Conservation (phyloP, 2,113 vertebrate genomes). For the Trogon melanurus region DNA sequence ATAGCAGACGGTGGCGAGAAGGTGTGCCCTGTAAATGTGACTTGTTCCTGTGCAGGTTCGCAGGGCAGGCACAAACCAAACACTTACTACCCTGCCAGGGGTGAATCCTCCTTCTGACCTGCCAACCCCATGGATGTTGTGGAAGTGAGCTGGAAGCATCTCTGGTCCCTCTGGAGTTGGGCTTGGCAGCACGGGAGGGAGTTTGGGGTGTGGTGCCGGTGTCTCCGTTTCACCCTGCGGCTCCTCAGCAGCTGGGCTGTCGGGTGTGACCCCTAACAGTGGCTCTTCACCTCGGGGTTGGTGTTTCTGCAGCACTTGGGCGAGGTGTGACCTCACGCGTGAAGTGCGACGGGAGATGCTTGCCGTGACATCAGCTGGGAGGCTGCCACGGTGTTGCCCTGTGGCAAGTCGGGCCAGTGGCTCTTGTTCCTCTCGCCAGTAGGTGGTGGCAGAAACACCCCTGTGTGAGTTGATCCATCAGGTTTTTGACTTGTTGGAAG, state of each 20-base stretch:
- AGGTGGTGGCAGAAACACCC: neutral
- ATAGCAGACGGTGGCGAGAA: neutral
- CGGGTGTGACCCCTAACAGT: neutral
- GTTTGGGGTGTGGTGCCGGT: neutral
- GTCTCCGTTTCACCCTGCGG: accelerated
- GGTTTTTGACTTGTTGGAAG: neutral
- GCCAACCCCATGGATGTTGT: accelerated
- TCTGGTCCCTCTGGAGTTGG: neutral
- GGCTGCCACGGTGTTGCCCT: neutral
- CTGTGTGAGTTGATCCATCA: neutral
- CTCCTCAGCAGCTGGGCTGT: neutral
- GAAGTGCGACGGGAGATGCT: accelerated
- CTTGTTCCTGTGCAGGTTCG: neutral
- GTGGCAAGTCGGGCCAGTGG: neutral
- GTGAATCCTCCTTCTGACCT: neutral
- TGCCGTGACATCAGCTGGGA: too few relatives aligned
- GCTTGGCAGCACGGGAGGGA: neutral
- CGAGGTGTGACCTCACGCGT: accelerated
- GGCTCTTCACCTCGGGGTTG: neutral
- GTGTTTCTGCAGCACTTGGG: neutral
- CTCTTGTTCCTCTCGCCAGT: neutral
- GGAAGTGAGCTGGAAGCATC: neutral
- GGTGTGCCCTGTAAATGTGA: neutral
- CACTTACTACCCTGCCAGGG: neutral
- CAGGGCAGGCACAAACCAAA: neutral